These are phyloP conservation scores for Rhinichthys osculus DNA, from an alignment of 2,797 vertebrate species.

Conservation along the genomic window DNA sequence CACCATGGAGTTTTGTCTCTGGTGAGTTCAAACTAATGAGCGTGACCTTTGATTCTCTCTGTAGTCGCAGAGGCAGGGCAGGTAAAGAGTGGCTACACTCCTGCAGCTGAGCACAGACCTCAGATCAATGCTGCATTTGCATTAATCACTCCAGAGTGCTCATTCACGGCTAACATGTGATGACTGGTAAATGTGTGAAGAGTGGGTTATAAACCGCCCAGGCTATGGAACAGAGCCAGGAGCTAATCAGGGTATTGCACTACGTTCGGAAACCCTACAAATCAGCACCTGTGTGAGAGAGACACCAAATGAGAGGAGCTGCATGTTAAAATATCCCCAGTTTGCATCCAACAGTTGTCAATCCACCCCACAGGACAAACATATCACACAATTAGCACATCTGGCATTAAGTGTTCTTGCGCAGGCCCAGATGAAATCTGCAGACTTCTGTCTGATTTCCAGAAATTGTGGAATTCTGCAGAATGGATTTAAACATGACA, in stretches of 20 bases:
- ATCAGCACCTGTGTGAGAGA: slow-evolving; percentile 12
- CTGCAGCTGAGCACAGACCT: slow-evolving; percentile 31
- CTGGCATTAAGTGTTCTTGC: slow-evolving; percentile 2
- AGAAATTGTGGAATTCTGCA: not conserved
- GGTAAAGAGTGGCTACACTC: slow-evolving; percentile 21
- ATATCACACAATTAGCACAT: not conserved
- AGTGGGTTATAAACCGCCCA: slow-evolving; percentile 33
- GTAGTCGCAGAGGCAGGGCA: slow-evolving; percentile 5
- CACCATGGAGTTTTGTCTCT: slow-evolving; percentile 25
- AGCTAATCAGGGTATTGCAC: slow-evolving; percentile 35
- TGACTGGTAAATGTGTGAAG: slow-evolving; percentile 60
- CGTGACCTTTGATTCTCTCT: slow-evolving; percentile 58
- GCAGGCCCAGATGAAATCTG: not conserved
- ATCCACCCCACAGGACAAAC: not conserved
- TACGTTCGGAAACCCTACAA: slow-evolving; percentile 17
- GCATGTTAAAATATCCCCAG: slow-evolving; percentile 9
- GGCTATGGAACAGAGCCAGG: slow-evolving; percentile 47
- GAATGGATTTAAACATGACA: not conserved
- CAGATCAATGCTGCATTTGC: slow-evolving; percentile 58
- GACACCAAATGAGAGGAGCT: not conserved
- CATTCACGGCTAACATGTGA: slow-evolving; percentile 42
- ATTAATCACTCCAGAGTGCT: slow-evolving; percentile 57
- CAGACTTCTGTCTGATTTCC: not conserved
- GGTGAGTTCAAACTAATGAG: slow-evolving; percentile 52
- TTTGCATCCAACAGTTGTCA: not conserved